phyloP scores from a whole-genome alignment of 2,113 vertebrate genomes.

The Bucco capensis region DNA sequence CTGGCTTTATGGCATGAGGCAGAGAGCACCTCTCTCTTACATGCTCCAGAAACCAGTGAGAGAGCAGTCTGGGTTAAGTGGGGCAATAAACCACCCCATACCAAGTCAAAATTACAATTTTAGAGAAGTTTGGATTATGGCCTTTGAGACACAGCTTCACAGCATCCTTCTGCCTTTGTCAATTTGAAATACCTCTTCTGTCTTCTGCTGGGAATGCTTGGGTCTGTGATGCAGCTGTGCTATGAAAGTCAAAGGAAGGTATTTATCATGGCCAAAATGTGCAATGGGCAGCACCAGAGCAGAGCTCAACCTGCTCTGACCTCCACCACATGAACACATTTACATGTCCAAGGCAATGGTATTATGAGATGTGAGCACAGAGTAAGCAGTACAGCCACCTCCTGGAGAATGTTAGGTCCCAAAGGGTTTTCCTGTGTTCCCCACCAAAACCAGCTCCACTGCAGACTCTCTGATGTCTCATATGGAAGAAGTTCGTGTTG shows the following conservation, averaged over 20 bases:
- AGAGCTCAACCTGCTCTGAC: neutral
- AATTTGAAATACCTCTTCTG: neutral
- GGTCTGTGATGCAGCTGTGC: neutral
- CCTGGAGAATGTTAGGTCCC: neutral
- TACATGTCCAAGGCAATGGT: neutral
- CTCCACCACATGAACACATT: neutral
- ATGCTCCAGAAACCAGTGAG: neutral
- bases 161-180: neutral
- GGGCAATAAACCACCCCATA: neutral
- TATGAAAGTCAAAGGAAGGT: neutral
- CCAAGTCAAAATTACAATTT: neutral
- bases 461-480: neutral
- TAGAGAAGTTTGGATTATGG: neutral
- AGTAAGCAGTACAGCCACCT: neutral
- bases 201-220: neutral
- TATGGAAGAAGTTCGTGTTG: neutral
- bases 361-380: neutral
- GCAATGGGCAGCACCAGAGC: neutral
- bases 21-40: neutral
- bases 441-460: neutral
- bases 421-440: neutral
- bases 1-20: neutral
- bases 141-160: neutral
- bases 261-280: accelerated
- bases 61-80: neutral